Conservation (phyloP, 2,888 invertebrate genomes). For the Watsonalla cultraria region DNA sequence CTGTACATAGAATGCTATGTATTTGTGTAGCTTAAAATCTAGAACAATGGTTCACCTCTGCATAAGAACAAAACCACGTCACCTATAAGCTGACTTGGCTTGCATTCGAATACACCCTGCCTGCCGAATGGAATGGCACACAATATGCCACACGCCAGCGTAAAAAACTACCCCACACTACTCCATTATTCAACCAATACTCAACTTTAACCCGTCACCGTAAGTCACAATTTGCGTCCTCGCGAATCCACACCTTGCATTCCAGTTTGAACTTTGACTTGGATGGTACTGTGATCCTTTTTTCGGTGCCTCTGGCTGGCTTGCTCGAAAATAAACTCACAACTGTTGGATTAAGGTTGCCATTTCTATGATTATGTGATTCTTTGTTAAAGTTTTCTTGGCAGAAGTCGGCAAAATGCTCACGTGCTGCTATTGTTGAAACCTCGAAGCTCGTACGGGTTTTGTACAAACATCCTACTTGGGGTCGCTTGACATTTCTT, state of each 20-base stretch:
- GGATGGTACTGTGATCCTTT: conserved; percentile 35
- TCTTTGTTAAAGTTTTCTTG: conserved; percentile 39
- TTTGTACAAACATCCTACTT: conserved; percentile 29
- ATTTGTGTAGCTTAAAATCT: conserved; percentile 13
- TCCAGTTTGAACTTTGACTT: conserved; percentile 61
- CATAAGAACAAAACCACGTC: conserved; percentile 45
- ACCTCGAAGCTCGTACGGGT: conserved; percentile 25
- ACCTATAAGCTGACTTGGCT: conserved; percentile 46
- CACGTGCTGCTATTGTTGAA: conserved; percentile 57
- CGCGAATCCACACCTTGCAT: conserved; percentile 28
- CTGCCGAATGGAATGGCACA: conserved; percentile 31
- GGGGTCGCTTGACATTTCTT: conserved; percentile 41
- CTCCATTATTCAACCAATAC: conserved; percentile 21
- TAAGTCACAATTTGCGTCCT: conserved; percentile 23
- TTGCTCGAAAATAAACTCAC: conserved; percentile 26
- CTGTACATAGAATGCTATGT: no score
- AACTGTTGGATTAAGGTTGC: conserved; percentile 22
- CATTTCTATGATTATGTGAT: conserved; percentile 17
- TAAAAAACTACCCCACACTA: conserved; percentile 41
- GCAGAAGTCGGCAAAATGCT: conserved; percentile 42
- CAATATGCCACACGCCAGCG: conserved; percentile 51
- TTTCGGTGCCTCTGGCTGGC: conserved; percentile 24
- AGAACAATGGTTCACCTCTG: conserved; percentile 29
- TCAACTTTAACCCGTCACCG: conserved; percentile 28
- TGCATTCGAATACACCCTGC: conserved; percentile 37